A percentile compares a stretch with the other conserved stretches of the same genome.
phyloP scores from a whole-genome alignment of 1,140 invertebrate genomes.

The Drosophila punjabiensis region DNA sequence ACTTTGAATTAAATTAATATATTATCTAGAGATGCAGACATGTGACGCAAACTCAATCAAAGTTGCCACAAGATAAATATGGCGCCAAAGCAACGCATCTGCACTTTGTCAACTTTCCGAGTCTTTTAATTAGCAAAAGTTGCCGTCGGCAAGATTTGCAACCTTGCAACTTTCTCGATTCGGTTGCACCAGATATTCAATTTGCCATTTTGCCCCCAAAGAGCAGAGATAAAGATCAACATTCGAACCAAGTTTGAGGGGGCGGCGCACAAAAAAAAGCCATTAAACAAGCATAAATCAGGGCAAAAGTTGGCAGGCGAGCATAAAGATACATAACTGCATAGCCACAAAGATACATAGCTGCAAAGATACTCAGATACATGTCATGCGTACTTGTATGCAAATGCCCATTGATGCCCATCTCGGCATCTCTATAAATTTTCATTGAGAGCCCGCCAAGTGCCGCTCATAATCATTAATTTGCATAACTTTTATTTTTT shows the following conservation, averaged over 20 bases:
- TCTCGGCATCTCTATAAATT: slow-evolving; percentile 43
- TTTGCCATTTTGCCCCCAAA: slow-evolving; percentile 19
- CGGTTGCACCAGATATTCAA: slow-evolving; percentile 27
- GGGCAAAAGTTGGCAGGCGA: slow-evolving; percentile 1
- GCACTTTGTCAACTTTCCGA: slow-evolving; percentile 44
- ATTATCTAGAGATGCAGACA: not conserved
- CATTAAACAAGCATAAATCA: slow-evolving; percentile 49
- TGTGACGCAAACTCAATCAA: slow-evolving; percentile 17
- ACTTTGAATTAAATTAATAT: not conserved
- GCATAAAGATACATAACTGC: not conserved
- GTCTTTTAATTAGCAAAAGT: slow-evolving; percentile 52
- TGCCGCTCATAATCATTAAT: slow-evolving; percentile 52
- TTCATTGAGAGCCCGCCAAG: slow-evolving; percentile 43
- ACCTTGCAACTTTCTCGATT: slow-evolving; percentile 32
- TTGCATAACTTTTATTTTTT: slow-evolving; percentile 64
- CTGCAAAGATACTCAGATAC: not conserved
- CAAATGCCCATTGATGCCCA: slow-evolving; percentile 12
- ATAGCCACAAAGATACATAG: not conserved
- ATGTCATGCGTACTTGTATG: not conserved
- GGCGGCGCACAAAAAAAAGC: slow-evolving; percentile 5
- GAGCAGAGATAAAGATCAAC: slow-evolving; percentile 42
- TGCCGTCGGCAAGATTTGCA: slow-evolving; percentile 26
- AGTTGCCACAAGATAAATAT: slow-evolving; percentile 34
- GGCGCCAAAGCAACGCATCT: slow-evolving; percentile 15
- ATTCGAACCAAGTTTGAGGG: slow-evolving; percentile 20